These are phyloP conservation scores for Pseudococcus longispinus DNA, from an alignment of 2,888 invertebrate species.

Conservation along the genomic window DNA sequence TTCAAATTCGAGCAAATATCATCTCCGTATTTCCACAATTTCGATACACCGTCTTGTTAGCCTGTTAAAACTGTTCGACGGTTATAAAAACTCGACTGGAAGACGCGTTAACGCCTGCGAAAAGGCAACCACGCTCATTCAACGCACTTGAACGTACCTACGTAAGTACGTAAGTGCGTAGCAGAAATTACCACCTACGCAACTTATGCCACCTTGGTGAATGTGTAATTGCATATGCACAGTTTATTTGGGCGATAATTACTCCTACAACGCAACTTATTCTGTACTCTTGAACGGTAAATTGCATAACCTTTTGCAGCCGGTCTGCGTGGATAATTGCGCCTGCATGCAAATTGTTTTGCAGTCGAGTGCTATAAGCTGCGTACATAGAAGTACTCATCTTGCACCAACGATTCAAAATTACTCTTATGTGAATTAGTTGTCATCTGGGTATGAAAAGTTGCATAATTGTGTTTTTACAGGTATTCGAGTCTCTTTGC, in stretches of 20 bases:
- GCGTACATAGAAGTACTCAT: not conserved
- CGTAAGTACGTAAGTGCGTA: not conserved
- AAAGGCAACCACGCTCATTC: not conserved
- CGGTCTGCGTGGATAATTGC: not conserved
- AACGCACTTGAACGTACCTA: not conserved
- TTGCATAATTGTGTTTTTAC: not conserved
- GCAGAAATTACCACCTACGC: not conserved
- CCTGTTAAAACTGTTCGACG: not conserved
- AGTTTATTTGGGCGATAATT: not conserved
- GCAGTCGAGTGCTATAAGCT: not conserved
- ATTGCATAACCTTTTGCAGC: not conserved
- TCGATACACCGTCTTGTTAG: not conserved
- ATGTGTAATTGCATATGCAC: not conserved
- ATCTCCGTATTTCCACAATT: not conserved
- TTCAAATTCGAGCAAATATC: conserved; percentile 11
- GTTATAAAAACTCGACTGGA: not conserved
- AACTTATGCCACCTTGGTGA: not conserved
- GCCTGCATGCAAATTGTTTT: not conserved
- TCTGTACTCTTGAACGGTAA: not conserved
- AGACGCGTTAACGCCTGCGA: not conserved
- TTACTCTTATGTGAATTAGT: not conserved
- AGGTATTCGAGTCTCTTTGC: not conserved
- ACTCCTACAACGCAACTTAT: not conserved
- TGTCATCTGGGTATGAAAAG: not conserved
- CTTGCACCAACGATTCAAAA: not conserved